A percentile compares a stretch with the other conserved stretches of the same genome.
These are phyloP conservation scores for Polydrusus tereticollis DNA, from an alignment of 2,888 invertebrate species.

Conservation along the genomic window DNA sequence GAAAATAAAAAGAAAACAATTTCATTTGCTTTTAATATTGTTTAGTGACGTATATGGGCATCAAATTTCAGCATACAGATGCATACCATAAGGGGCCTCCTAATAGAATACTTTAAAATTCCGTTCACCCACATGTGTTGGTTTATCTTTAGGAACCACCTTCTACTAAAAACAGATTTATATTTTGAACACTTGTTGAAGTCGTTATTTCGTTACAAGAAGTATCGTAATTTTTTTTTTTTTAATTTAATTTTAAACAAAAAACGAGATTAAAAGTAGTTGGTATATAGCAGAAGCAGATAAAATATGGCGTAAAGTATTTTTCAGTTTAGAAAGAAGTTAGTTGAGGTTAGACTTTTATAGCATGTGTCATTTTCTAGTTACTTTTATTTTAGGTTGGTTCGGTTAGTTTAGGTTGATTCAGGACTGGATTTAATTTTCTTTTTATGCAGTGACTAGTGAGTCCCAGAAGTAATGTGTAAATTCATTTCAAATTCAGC, in stretches of 20 bases:
- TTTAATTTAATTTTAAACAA: not conserved
- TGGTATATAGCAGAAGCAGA: no score
- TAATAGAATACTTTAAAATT: slow-evolving; percentile 5
- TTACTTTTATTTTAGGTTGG: no score
- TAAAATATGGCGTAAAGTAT: no score
- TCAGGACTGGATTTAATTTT: no score
- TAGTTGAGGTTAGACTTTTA: no score
- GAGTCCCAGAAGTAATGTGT: no score
- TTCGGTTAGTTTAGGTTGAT: no score
- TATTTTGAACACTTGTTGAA: slow-evolving; percentile 16
- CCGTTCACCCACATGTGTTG: slow-evolving; percentile 26
- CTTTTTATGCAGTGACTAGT: no score
- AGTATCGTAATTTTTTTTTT: not conserved
- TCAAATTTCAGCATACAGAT: slow-evolving; percentile 18
- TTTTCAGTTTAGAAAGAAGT: no score
- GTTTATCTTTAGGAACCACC: slow-evolving; percentile 9
- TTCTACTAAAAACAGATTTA: slow-evolving; percentile 14
- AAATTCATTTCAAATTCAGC: no score
- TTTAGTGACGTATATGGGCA: slow-evolving; percentile 12
- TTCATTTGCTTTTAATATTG: not conserved
- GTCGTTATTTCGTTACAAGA: not conserved
- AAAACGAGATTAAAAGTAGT: not conserved
- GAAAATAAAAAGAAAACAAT: not conserved
- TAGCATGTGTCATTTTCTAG: no score
- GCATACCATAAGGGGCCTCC: slow-evolving; percentile 10